phyloP scores from a whole-genome alignment of 30 jellyfish, hydroid and myxozoan genomes.

The Sanderia malayensis region DNA sequence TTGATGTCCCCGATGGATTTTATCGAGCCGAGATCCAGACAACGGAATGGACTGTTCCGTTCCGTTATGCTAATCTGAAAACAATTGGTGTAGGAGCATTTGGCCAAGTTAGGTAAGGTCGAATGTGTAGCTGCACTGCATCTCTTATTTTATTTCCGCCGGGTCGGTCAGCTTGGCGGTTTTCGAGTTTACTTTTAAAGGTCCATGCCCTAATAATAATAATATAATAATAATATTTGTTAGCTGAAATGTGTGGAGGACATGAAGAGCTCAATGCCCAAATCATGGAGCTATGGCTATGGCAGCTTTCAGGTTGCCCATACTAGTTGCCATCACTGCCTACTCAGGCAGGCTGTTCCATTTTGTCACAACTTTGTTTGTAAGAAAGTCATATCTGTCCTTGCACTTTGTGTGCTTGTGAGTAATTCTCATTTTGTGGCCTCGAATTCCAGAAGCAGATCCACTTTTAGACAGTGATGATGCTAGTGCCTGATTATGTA shows the following conservation, averaged over 20 bases:
- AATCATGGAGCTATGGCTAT: not conserved
- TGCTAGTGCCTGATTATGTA: not conserved
- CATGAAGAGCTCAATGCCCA: not conserved
- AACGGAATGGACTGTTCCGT: slow-evolving; percentile 85
- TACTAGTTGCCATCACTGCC: not conserved
- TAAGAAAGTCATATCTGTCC: not conserved
- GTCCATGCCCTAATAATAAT: too few relatives aligned
- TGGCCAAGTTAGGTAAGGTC: slow-evolving; percentile 93
- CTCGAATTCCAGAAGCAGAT: not conserved
- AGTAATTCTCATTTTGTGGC: not conserved
- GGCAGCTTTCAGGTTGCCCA: not conserved
- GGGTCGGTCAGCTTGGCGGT: too few relatives aligned
- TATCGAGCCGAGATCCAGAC: slow-evolving; percentile 75
- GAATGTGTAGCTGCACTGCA: too few relatives aligned
- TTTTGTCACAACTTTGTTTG: not conserved
- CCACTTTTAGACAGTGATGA: not conserved
- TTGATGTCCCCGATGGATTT: slow-evolving; percentile 71
- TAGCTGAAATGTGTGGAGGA: too few relatives aligned
- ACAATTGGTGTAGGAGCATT: slow-evolving; percentile 96
- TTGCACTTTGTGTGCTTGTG: not conserved
- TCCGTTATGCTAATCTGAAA: slow-evolving; percentile 62
- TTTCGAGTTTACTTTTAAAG: too few relatives aligned
- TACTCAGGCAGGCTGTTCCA: not conserved
- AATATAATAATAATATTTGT: too few relatives aligned
- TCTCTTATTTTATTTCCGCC: too few relatives aligned